Conservation (phyloP, 2,113 vertebrate genomes). For the Telmatochromis sp. region DNA sequence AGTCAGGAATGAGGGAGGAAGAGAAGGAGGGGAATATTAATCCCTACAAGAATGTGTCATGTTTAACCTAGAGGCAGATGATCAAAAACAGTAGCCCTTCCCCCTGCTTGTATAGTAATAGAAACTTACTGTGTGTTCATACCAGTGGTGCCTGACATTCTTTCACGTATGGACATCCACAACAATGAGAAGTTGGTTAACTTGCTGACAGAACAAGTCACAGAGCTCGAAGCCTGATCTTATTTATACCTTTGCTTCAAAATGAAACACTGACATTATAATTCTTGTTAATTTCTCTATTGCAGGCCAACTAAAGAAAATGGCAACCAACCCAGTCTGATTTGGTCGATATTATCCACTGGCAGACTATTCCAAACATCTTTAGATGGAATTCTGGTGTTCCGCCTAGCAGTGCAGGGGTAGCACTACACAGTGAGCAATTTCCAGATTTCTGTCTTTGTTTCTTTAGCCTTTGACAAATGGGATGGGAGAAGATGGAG, state of each 20-base stretch:
- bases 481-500: slow-evolving; percentile 50
- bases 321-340: not conserved
- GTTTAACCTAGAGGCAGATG: slow-evolving; percentile 58
- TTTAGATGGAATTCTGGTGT: slow-evolving; percentile 55
- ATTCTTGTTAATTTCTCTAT: not conserved
- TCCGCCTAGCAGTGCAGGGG: not conserved
- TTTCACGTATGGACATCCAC: slow-evolving; percentile 2
- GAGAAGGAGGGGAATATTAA: slow-evolving; percentile 36
- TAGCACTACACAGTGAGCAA: not conserved
- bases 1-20: not conserved
- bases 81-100: slow-evolving; percentile 61
- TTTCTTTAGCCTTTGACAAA: slow-evolving; percentile 71
- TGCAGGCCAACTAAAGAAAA: not conserved
- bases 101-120: not conserved
- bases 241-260: not conserved
- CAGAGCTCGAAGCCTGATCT: not conserved
- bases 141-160: slow-evolving; percentile 42
- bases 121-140: slow-evolving; percentile 42
- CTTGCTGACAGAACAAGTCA: not conserved
- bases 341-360: slow-evolving; percentile 6
- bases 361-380: slow-evolving; percentile 61
- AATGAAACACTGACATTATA: not conserved
- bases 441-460: slow-evolving; percentile 49
- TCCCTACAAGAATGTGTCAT: slow-evolving; percentile 64
- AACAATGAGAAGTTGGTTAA: not conserved